Evolutionary conservation across 2,888 invertebrate species (phyloP).

Genomic region (Athalia rosae): DNA sequence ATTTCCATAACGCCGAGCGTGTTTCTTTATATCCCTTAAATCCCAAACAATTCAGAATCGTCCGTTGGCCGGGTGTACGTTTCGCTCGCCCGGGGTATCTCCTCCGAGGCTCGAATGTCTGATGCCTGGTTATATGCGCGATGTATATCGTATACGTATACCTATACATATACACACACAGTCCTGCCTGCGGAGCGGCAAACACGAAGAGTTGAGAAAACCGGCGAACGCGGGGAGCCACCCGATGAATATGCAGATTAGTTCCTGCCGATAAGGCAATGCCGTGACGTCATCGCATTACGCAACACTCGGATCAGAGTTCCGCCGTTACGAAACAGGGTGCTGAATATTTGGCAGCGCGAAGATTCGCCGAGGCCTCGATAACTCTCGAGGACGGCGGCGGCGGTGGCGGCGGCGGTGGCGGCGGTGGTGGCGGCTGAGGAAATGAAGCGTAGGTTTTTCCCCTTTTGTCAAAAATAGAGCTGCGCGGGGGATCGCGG

Average conservation of each 20-base stretch:
- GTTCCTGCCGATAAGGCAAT: slow-evolving; percentile 48
- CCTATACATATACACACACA: not conserved
- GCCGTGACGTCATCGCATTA: slow-evolving; percentile 39
- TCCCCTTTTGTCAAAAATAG: slow-evolving; percentile 49
- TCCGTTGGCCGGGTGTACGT: not conserved
- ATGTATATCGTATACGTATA: not conserved
- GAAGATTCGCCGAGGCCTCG: slow-evolving; percentile 5
- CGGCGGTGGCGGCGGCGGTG: too few relatives aligned
- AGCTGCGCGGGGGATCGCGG: slow-evolving; percentile 48
- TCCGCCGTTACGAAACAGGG: slow-evolving; percentile 36
- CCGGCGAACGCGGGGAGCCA: slow-evolving; percentile 2
- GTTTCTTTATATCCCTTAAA: slow-evolving; percentile 39
- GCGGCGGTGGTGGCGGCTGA: slow-evolving; percentile 28
- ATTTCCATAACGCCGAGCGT: slow-evolving; percentile 38
- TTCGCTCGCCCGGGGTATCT: not conserved
- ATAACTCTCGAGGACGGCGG: slow-evolving; percentile 33
- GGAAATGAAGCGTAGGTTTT: slow-evolving; percentile 38
- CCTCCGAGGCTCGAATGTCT: not conserved
- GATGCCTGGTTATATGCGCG: too few relatives aligned
- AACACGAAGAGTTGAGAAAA: not conserved
- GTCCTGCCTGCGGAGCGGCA: not conserved
- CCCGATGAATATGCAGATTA: slow-evolving; percentile 62
- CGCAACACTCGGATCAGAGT: slow-evolving; percentile 43
- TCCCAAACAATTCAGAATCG: slow-evolving; percentile 21
- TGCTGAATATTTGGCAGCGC: slow-evolving; percentile 42